Evolutionary conservation across 2,113 vertebrate genomes (phyloP).

Genomic region (Eira barbara): DNA sequence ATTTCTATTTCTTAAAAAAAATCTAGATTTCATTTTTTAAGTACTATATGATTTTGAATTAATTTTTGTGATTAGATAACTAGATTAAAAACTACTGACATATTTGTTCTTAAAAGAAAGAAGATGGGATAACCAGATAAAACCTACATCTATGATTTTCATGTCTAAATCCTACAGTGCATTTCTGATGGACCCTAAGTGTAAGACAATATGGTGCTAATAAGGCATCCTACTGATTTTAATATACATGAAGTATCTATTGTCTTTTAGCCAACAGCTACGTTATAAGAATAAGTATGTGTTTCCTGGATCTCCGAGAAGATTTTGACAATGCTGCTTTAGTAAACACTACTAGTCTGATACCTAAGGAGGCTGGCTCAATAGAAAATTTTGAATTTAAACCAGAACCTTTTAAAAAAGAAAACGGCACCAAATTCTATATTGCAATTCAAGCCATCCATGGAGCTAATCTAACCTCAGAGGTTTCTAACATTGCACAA

Average conservation of each 20-base stretch:
- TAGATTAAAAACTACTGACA: background rate
- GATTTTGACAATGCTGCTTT: conserved; percentile 63
- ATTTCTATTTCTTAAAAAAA: background rate
- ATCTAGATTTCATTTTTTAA: background rate
- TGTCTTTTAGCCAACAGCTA: conserved; percentile 78
- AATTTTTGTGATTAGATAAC: background rate
- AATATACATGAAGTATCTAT: background rate
- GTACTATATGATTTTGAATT: background rate
- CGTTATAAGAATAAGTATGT: conserved; percentile 77
- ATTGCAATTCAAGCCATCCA: conserved; percentile 68
- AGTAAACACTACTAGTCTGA: conserved; percentile 69
- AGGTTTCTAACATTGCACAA: conserved; percentile 77
- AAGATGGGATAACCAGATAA: background rate
- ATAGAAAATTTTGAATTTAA: conserved; percentile 74
- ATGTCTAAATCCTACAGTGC: background rate
- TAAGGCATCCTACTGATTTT: background rate
- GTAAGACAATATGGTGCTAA: background rate
- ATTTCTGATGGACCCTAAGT: background rate
- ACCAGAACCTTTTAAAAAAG: conserved; percentile 35
- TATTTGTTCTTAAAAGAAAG: background rate
- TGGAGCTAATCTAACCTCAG: conserved; percentile 58
- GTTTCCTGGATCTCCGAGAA: conserved; percentile 48
- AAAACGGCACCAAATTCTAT: conserved; percentile 71
- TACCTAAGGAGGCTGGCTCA: conserved; percentile 62
- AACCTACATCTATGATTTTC: background rate